These are phyloP conservation scores for Dissostichus mawsoni DNA, from an alignment of 2,113 vertebrate genomes.

Conservation along the genomic window DNA sequence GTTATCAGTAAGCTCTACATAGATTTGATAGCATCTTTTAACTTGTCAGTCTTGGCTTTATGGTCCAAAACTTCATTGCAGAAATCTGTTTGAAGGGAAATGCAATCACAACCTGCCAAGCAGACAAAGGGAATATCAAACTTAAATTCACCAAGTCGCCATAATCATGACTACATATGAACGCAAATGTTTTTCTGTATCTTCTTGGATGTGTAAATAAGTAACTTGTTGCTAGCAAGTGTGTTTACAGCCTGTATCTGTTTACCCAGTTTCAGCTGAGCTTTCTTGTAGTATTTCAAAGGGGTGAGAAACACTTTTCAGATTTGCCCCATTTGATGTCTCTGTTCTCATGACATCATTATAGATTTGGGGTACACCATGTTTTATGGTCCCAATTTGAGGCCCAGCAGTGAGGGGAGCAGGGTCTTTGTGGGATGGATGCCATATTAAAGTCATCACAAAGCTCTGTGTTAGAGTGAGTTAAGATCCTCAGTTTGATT, in stretches of 20 bases:
- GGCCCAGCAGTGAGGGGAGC: constrained; percentile 4
- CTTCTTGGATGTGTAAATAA: background rate
- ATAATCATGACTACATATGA: background rate
- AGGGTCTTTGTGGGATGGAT: constrained; percentile 43
- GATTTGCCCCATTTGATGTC: constrained; percentile 28
- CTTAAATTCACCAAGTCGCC: no score
- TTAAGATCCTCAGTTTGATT: constrained; percentile 42
- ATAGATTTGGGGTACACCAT: constrained; percentile 21
- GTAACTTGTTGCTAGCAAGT: background rate
- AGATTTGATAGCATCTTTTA: background rate
- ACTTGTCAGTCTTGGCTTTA: background rate
- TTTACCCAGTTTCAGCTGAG: background rate
- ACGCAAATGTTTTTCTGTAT: background rate
- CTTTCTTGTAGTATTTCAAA: background rate
- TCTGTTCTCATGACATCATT: constrained; percentile 46
- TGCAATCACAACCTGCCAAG: background rate
- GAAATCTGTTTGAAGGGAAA: background rate
- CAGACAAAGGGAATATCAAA: no score
- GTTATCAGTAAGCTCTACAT: no score
- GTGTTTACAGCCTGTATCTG: background rate
- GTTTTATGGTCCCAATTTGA: constrained; percentile 36
- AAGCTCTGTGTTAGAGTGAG: constrained; percentile 32
- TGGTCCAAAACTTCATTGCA: no score
- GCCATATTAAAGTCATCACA: constrained; percentile 45
- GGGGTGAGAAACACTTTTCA: constrained; percentile 10